phyloP scores from a whole-genome alignment of 2,888 invertebrate species.

The Eugnorisma glareosa region DNA sequence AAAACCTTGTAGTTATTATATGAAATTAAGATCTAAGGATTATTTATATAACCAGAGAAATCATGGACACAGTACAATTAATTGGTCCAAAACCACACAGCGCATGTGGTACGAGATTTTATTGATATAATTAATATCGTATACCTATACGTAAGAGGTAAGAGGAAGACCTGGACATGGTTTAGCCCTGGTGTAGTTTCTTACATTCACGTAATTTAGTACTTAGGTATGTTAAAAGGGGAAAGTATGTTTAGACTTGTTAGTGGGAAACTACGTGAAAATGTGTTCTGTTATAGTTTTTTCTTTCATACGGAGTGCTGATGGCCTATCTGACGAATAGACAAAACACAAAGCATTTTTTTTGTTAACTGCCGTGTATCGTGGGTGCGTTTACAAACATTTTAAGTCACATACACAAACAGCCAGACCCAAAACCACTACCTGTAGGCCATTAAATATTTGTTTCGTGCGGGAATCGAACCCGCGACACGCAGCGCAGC shows the following conservation, averaged over 20 bases:
- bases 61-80: conserved; percentile 28
- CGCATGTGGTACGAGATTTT: not conserved
- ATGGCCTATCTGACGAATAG: not conserved
- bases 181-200: not conserved
- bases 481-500: no score
- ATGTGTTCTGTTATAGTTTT: not conserved
- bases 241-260: not conserved
- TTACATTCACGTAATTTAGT: not conserved
- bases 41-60: not conserved
- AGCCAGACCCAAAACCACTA: no score
- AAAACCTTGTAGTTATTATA: not conserved
- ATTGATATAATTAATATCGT: not conserved
- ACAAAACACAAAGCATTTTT: not conserved
- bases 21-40: not conserved
- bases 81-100: not conserved
- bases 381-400: no score
- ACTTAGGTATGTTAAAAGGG: not conserved
- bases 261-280: not conserved
- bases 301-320: not conserved
- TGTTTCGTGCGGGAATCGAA: no score
- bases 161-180: not conserved
- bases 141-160: conserved; percentile 15
- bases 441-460: no score
- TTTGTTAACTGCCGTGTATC: no score
- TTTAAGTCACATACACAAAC: no score